Conservation (phyloP, 2,888 invertebrate genomes). For the Portevinia maculata region DNA sequence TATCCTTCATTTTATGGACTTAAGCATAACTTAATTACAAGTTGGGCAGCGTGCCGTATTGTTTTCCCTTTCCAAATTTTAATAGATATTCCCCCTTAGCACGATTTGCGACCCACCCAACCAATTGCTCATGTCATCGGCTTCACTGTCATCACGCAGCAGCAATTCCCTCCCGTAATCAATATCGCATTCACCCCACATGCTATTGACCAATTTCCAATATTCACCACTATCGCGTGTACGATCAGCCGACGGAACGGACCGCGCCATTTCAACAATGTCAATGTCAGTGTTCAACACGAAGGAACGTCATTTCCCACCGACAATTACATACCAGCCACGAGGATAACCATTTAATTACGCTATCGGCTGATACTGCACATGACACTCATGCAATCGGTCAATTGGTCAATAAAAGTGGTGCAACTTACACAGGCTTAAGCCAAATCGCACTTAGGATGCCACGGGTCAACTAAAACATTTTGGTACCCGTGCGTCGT, state of each 20-base stretch:
- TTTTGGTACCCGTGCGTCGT: not conserved
- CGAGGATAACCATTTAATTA: slow-evolving; percentile 69
- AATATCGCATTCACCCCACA: not conserved
- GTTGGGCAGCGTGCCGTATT: too few relatives aligned
- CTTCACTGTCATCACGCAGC: not conserved
- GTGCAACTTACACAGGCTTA: slow-evolving; percentile 19
- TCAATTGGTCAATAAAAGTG: slow-evolving; percentile 68
- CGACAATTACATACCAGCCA: slow-evolving; percentile 41
- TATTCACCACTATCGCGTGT: slow-evolving; percentile 61
- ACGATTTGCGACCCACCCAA: not conserved
- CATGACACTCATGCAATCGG: slow-evolving; percentile 66
- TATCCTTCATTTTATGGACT: too few relatives aligned
- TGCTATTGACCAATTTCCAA: slow-evolving; percentile 48
- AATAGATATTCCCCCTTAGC: not conserved
- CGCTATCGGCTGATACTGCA: slow-evolving; percentile 53
- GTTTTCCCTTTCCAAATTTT: too few relatives aligned
- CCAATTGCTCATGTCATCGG: not conserved
- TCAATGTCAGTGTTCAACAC: slow-evolving; percentile 67
- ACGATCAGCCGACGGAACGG: slow-evolving; percentile 1
- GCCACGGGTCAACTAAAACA: slow-evolving; percentile 61
- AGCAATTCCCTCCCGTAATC: not conserved
- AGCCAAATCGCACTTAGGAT: slow-evolving; percentile 24
- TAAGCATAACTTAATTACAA: too few relatives aligned
- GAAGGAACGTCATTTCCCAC: slow-evolving; percentile 56
- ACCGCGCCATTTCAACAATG: slow-evolving; percentile 64